A percentile compares a stretch with the other conserved stretches of the same genome.
Conservation (phyloP, 1,140 invertebrate species). For the Liolophura sinensis region DNA sequence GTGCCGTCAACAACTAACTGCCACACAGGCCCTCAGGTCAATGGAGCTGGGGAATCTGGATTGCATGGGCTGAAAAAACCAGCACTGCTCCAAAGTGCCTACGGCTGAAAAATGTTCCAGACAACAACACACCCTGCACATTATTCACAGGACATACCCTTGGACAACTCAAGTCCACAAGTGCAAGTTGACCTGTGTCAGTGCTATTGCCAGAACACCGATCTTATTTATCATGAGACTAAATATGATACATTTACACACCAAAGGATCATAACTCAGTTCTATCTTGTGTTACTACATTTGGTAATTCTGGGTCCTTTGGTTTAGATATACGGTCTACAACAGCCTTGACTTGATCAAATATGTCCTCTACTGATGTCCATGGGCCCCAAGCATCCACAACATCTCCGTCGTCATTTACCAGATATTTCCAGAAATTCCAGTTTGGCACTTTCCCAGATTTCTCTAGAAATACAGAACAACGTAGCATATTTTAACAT, state of each 20-base stretch:
- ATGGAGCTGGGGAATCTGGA: too few relatives aligned
- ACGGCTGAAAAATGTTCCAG: too few relatives aligned
- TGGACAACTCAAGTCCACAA: background rate
- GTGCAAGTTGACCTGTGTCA: conserved; percentile 1
- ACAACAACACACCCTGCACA: too few relatives aligned
- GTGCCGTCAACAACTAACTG: too few relatives aligned
- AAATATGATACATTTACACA: background rate
- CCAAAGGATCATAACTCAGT: background rate
- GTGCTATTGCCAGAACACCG: background rate
- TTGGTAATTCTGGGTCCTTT: background rate
- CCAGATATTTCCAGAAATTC: conserved; percentile 66
- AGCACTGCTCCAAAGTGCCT: too few relatives aligned
- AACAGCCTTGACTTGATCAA: conserved; percentile 47
- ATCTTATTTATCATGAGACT: background rate
- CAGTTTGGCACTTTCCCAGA: conserved; percentile 54
- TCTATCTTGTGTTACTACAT: background rate
- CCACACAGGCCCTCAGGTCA: too few relatives aligned
- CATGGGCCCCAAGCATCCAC: conserved; percentile 59
- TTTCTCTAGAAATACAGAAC: conserved; percentile 41
- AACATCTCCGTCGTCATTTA: conserved; percentile 59
- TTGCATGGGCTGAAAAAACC: too few relatives aligned
- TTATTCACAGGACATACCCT: background rate
- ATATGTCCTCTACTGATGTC: conserved; percentile 57
- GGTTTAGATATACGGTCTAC: conserved; percentile 13
- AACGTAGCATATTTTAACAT: too few relatives aligned